Percentiles rank a stretch among this genome's conserved stretches.
Evolutionary conservation across 2,113 vertebrate species (phyloP).

Genomic region (Dasypus novemcinctus): DNA sequence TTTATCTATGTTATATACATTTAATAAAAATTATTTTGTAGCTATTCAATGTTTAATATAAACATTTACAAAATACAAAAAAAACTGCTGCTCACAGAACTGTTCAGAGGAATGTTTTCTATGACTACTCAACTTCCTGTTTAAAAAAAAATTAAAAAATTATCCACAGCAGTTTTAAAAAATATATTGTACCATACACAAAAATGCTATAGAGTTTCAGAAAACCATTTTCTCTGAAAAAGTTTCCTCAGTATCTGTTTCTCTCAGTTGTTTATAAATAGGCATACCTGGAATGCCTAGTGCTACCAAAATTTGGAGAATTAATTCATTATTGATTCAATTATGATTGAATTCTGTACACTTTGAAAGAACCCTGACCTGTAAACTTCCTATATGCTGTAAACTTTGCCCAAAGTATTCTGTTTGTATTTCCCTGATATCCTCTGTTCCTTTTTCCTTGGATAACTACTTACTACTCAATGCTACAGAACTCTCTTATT

Average conservation of each 20-base stretch:
- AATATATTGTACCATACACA: background rate
- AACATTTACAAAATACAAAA: background rate
- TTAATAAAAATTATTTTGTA: constrained; percentile 15
- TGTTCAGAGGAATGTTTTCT: background rate
- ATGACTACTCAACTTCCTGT: background rate
- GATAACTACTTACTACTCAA: background rate
- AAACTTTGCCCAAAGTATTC: background rate
- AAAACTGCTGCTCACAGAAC: background rate
- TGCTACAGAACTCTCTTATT: background rate
- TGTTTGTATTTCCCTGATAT: background rate
- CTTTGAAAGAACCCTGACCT: background rate
- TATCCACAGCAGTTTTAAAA: background rate
- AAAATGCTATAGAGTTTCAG: background rate
- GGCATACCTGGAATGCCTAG: background rate
- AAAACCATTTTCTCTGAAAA: background rate
- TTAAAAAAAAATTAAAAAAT: background rate
- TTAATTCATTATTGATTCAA: background rate
- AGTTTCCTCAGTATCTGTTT: background rate
- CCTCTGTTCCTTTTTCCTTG: background rate
- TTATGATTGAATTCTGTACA: background rate
- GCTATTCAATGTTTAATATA: background rate
- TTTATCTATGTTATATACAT: background rate
- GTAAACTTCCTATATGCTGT: background rate
- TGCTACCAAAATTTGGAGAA: background rate
- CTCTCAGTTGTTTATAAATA: background rate